phyloP scores from a whole-genome alignment of 2,888 invertebrate genomes.

The Microctonus aethiopoides region DNA sequence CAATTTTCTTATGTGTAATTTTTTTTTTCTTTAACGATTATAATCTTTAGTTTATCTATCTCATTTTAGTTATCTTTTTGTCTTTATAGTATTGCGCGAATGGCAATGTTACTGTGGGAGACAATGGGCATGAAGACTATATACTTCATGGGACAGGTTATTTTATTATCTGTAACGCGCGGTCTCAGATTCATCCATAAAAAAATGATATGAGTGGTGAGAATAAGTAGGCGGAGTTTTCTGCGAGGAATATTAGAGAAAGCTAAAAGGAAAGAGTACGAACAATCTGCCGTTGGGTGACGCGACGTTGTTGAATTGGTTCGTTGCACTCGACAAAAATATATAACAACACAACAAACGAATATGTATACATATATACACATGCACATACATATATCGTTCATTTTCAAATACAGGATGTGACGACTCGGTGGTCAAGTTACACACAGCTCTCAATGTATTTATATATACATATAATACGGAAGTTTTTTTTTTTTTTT shows the following conservation, averaged over 20 bases:
- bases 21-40: background rate
- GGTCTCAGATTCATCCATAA: conserved; percentile 1
- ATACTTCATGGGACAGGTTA: conserved; percentile 2
- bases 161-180: conserved; percentile 32
- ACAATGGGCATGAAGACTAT: conserved; percentile 29
- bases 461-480: conserved; percentile 15
- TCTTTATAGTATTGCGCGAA: conserved; percentile 3
- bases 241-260: conserved; percentile 1
- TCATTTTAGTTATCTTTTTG: background rate
- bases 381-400: background rate
- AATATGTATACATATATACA: conserved; percentile 1
- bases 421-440: conserved; percentile 42
- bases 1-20: conserved; percentile 4
- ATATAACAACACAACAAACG: background rate
- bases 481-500: conserved; percentile 17
- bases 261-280: conserved; percentile 1
- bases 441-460: conserved; percentile 34
- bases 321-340: conserved; percentile 36
- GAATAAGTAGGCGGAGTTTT: conserved; percentile 26
- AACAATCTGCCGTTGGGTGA: conserved; percentile 38
- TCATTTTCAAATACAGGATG: conserved; percentile 35
- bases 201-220: conserved; percentile 19
- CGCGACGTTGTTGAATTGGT: conserved; percentile 31
- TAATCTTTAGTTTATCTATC: background rate
- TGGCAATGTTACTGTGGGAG: background rate